phyloP scores from a whole-genome alignment of 2,888 invertebrate species.

The Netelia fuscicornis region DNA sequence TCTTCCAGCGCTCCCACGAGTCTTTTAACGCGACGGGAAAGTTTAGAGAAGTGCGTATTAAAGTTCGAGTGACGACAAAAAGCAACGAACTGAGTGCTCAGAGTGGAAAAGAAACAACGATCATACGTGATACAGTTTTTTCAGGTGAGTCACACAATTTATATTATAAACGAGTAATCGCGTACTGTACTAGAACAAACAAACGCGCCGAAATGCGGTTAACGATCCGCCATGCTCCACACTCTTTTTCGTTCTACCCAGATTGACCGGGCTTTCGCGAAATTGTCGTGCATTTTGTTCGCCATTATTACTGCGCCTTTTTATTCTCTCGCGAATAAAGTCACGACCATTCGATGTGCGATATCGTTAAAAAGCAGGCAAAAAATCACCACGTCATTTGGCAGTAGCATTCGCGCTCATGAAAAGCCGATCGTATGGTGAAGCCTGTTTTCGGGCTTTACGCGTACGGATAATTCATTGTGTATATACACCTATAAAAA shows the following conservation, averaged over 20 bases:
- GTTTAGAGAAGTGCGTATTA: background rate
- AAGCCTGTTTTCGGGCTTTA: background rate
- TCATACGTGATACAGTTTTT: conserved; percentile 40
- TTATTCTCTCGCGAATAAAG: background rate
- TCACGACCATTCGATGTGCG: background rate
- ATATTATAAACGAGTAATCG: background rate
- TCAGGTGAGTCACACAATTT: conserved; percentile 23
- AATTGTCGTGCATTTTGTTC: background rate
- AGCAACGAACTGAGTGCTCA: background rate
- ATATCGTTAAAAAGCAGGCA: background rate
- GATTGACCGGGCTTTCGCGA: background rate
- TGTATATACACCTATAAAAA: background rate
- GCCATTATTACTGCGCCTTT: background rate
- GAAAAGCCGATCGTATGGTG: background rate
- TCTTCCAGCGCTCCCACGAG: conserved; percentile 25
- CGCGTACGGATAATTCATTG: background rate
- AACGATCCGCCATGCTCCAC: background rate
- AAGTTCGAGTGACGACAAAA: background rate
- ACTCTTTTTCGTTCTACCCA: background rate
- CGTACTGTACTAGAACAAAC: background rate
- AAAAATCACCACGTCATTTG: background rate
- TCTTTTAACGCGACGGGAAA: background rate
- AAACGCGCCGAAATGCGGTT: conserved; percentile 2
- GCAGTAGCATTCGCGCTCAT: background rate
- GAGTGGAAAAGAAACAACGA: background rate